Evolutionary conservation across 35 echinoderm and acorn worm genomes (phyloP).

Genomic region (Chiridota heheva): DNA sequence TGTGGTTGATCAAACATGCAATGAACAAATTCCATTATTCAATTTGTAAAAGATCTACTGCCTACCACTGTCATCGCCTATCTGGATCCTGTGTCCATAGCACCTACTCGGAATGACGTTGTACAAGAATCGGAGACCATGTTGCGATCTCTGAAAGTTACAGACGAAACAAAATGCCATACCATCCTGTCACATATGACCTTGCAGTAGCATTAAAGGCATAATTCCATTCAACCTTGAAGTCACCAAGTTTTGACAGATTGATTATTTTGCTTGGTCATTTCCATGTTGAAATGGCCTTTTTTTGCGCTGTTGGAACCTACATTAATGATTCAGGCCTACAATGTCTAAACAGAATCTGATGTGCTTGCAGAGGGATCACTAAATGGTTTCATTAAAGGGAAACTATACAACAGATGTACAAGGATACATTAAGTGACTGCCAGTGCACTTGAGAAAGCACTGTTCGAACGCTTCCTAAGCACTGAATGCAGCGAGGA

Average conservation of each 20-base stretch:
- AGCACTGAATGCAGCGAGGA: slow-evolving; percentile 20
- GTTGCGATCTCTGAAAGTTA: slow-evolving; percentile 52
- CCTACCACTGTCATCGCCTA: slow-evolving; percentile 56
- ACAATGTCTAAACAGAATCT: slow-evolving; percentile 50
- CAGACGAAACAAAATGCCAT: slow-evolving; percentile 55
- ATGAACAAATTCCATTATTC: slow-evolving; percentile 41
- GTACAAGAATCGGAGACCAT: slow-evolving; percentile 79
- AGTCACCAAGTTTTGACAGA: slow-evolving; percentile 62
- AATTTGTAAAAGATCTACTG: slow-evolving; percentile 60
- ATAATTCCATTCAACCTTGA: slow-evolving; percentile 65
- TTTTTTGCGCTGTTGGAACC: slow-evolving; percentile 76
- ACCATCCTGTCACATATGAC: slow-evolving; percentile 68
- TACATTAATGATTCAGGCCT: slow-evolving; percentile 69
- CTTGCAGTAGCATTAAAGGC: slow-evolving; percentile 79
- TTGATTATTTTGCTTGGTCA: slow-evolving; percentile 77
- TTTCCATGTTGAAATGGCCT: slow-evolving; percentile 74
- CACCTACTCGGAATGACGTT: slow-evolving; percentile 77
- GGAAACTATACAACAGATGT: slow-evolving; percentile 79
- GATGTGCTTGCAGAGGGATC: slow-evolving; percentile 74
- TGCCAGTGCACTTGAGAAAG: slow-evolving; percentile 57
- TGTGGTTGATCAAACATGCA: slow-evolving; percentile 23
- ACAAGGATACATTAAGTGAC: slow-evolving; percentile 63
- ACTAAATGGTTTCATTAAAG: slow-evolving; percentile 61
- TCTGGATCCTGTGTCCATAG: slow-evolving; percentile 57
- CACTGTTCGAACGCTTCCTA: slow-evolving; percentile 49